Conservation (phyloP, 2,113 vertebrate species). For the Mastomys coucha region DNA sequence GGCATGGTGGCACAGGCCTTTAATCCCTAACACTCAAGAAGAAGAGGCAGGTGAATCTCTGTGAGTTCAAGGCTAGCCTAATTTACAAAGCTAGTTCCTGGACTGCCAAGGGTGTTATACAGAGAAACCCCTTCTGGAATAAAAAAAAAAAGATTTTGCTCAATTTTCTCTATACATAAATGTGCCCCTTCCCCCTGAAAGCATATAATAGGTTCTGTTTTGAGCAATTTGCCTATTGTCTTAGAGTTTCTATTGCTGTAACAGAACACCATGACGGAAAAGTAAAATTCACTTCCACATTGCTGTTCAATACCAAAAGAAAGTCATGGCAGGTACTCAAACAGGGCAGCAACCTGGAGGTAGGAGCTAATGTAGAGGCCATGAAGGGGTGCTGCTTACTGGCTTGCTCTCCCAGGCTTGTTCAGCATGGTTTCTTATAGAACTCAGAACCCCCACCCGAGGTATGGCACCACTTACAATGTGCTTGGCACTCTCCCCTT, state of each 20-base stretch:
- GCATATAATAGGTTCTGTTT: conserved; percentile 21
- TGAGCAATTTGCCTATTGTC: conserved; percentile 4
- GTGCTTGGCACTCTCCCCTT: no score
- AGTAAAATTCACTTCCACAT: neutral
- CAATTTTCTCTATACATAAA: conserved; percentile 21
- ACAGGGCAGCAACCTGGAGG: neutral
- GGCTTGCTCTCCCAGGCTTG: neutral
- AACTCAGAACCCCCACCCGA: neutral
- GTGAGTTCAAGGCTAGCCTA: no score
- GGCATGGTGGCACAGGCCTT: neutral
- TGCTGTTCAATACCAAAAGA: neutral
- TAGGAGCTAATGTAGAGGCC: neutral
- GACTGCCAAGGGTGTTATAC: neutral
- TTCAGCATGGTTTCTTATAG: neutral
- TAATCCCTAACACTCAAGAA: no score
- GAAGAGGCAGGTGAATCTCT: no score
- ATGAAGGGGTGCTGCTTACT: neutral
- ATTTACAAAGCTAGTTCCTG: no score
- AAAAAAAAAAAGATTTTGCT: neutral
- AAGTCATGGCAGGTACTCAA: neutral
- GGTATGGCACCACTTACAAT: no score
- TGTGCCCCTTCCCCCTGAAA: neutral
- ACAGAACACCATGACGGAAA: neutral
- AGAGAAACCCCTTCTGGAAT: neutral
- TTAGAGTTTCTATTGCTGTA: neutral